These are phyloP conservation scores for Cavia aperea DNA, from an alignment of 2,113 vertebrate species.

Conservation along the genomic window DNA sequence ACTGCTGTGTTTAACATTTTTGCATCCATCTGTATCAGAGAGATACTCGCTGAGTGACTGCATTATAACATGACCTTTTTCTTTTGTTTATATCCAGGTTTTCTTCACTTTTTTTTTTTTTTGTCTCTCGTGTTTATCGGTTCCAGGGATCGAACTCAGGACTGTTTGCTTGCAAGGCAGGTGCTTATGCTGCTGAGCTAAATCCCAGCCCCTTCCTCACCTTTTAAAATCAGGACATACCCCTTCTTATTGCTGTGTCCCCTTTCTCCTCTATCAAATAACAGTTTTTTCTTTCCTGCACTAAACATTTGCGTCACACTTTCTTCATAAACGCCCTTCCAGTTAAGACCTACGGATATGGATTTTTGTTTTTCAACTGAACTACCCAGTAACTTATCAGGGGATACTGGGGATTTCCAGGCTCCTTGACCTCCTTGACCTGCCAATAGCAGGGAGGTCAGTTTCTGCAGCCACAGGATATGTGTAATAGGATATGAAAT, in stretches of 20 bases:
- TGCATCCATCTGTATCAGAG: neutral
- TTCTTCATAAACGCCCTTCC: neutral
- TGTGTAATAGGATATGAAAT: neutral
- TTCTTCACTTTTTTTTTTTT: neutral
- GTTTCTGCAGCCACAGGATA: neutral
- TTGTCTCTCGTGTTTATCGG: no score
- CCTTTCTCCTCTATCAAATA: neutral
- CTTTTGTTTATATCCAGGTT: neutral
- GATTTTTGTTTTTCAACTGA: neutral
- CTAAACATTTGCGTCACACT: neutral
- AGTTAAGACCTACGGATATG: neutral
- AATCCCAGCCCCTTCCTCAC: neutral
- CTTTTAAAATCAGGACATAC: neutral
- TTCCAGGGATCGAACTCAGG: no score
- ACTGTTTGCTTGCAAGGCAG: no score
- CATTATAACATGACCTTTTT: neutral
- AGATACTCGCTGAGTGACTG: neutral
- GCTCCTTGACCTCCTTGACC: neutral
- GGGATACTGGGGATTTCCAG: slow-evolving; percentile 25
- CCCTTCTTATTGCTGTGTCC: neutral
- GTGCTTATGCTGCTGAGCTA: no score
- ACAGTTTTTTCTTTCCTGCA: neutral
- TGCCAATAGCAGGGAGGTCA: neutral
- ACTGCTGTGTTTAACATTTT: neutral
- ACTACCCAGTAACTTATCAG: neutral